Base-by-base conservation (phyloP, 2,797 vertebrate genomes). In the Huso huso region DNA sequence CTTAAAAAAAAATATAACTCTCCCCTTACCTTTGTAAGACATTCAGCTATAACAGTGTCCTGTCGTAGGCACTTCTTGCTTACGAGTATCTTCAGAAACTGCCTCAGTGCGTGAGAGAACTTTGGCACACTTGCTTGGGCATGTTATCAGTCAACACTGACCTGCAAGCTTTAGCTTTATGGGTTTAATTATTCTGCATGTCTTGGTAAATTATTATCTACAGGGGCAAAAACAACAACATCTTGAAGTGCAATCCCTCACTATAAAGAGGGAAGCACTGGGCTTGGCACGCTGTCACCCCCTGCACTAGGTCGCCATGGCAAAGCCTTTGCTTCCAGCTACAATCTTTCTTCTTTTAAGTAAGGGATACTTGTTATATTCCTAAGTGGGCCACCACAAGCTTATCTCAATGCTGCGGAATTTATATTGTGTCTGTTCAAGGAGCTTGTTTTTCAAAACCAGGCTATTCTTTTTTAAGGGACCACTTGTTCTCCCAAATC, bases 141-240 rank as follows among this genome's bases (percentile, higher is more conserved):
- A 10, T 23, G 49, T 64, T 64, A 65, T 53, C 57, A 65, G 8
- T 60, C 64, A n/a, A n/a, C 66, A 66, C 61, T 64, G 61, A 48
- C 51, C 62, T 61, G 58, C 6, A 13, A 48, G 66, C 60, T 68
- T 15, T 6, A 23, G 57, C 49, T 15, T 7, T 57, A 59, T 48
- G 70, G 49, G 60, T 49, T 70, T 62, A 64, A 62, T 69, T 68
- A 69, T 61, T 66, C 58, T 49, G 70, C 12, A 68, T 59, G 50
- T 10, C 48, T 49, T 49, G 7, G 74, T 75, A 71, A 73, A 76
- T 68, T 64, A 76, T 73, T 75, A 51, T 66, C 68, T 48, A 66
- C 51, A 72, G 68, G 72, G 48, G 52, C 65, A 66, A 59, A 53
- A 68, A 61, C 55, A 67, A 67, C 70, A 75, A 71, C 58, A 59